A percentile compares a stretch with the other conserved stretches of the same genome.
These are phyloP conservation scores for Muscidifurax raptorellus DNA, from an alignment of 1,140 invertebrate genomes.

Conservation along the genomic window DNA sequence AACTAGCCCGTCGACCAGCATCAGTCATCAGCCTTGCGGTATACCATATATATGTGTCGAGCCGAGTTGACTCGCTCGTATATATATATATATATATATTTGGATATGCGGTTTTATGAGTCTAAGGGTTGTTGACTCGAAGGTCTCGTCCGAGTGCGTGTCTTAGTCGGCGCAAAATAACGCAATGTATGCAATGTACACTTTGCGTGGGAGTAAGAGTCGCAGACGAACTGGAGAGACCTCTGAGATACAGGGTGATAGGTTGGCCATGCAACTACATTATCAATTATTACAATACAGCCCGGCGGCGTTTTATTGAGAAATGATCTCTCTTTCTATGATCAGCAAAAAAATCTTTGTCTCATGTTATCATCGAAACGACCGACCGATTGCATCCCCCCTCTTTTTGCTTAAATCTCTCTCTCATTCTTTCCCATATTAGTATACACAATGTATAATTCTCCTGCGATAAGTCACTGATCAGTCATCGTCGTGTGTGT, in stretches of 20 bases:
- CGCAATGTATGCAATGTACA: too few relatives aligned
- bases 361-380: constrained; percentile 44
- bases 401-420: constrained; percentile 74
- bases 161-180: neutral
- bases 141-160: constrained; percentile 26
- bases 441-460: neutral
- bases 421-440: constrained; percentile 62
- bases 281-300: constrained; percentile 53
- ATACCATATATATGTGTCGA: neutral
- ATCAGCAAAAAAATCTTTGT: constrained; percentile 6
- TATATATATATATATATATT: constrained; percentile 15
- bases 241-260: neutral
- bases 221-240: constrained; percentile 17
- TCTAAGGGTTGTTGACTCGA: neutral
- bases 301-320: constrained; percentile 76
- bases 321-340: constrained; percentile 61
- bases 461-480: neutral
- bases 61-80: neutral
- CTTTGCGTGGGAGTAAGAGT: neutral
- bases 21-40: neutral
- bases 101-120: neutral
- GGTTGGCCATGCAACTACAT: constrained; percentile 64
- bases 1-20: neutral
- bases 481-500: constrained; percentile 8
- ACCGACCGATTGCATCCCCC: constrained; percentile 64